Conservation (phyloP, 1,140 invertebrate genomes). For the Heterodera carotae region DNA sequence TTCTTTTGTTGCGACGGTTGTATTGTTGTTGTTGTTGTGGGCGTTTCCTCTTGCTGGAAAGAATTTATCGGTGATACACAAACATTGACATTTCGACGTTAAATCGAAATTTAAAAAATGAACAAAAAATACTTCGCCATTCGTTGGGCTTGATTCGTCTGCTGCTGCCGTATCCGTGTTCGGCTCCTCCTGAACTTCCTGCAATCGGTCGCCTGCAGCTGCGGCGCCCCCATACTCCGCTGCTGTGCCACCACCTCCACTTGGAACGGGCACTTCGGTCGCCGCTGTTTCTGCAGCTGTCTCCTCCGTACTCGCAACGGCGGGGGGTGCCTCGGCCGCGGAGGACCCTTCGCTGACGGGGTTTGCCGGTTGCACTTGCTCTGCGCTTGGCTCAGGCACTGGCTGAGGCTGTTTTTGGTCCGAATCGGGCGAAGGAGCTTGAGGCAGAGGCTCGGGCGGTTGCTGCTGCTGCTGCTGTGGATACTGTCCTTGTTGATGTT, state of each 20-base stretch:
- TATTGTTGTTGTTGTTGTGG: not conserved
- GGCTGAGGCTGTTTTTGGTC: not conserved
- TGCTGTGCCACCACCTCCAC: slow-evolving; percentile 4
- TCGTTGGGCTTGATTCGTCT: not conserved
- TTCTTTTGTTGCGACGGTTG: slow-evolving; percentile 9
- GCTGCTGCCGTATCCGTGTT: too few relatives aligned
- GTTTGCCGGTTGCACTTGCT: slow-evolving; percentile 1
- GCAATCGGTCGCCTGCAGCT: slow-evolving; percentile 45
- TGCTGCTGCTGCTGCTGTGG: not conserved
- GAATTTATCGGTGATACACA: not conserved
- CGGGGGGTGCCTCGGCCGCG: slow-evolving; percentile 3
- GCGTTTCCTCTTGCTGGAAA: slow-evolving; percentile 21
- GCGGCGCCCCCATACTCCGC: slow-evolving; percentile 38
- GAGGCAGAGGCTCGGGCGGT: slow-evolving; percentile 10
- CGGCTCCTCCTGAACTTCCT: slow-evolving; percentile 48
- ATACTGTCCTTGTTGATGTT: not conserved
- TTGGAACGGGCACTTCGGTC: slow-evolving; percentile 9
- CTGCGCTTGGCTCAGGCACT: not conserved
- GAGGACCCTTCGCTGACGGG: not conserved
- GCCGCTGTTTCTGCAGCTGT: slow-evolving; percentile 20
- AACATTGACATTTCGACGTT: not conserved
- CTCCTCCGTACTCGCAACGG: not conserved
- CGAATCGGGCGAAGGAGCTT: not conserved
- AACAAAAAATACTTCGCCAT: slow-evolving; percentile 18
- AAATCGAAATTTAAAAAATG: slow-evolving; percentile 17